Base-by-base conservation (phyloP, 1,140 invertebrate species). In the Drosophila murphyi region DNA sequence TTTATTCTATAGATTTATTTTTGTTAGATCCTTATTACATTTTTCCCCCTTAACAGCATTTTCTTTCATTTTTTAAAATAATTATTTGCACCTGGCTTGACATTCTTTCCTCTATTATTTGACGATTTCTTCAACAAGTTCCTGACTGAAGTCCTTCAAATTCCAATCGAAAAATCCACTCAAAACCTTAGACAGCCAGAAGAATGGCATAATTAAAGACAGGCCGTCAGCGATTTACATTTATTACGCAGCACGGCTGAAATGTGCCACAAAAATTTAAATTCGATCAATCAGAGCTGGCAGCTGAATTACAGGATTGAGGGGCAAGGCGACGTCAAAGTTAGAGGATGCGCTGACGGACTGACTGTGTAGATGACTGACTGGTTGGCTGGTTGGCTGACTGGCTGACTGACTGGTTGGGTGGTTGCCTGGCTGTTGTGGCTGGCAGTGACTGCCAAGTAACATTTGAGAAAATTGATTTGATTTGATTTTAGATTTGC, bases 401-500 rank as follows among this genome's bases (percentile, higher is more conserved):
- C 52, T 59, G 32, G 47, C 59, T 70, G 57, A 50, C 64, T 72
- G 50, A 32, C 48, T 57, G 47, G 10, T 35, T 43, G 60, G 8
- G 34, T 59, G 32, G 47, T 54, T 70, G 57, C 45, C 64, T 72
- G 50, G 32, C 48, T 57, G 29, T 52, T 67, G 34, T 12, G 28
- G 67, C 82, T 82, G 65, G 56, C 51, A 61, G 35, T 76, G 69
- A 48, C 68, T 76, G 72, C 71, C 78, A 73, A 82, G 82, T 79
- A 88, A 73, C 82, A 76, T 87, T 87, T 87, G 79, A 82, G 82
- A 87, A 87, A 87, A 87, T 87, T 87, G 76, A 87, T 87, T 87
- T 87, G 83, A 87, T 87, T 87, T 87, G 79, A 87, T 87, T 87
- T 82, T 79, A 88, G 83, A 88, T 88, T 87, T 87, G 78, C 82